Evolutionary conservation across 2,888 invertebrate genomes (phyloP), one percentile per base, ranked within the genome.

Genomic region (Conchocele bisecta): DNA sequence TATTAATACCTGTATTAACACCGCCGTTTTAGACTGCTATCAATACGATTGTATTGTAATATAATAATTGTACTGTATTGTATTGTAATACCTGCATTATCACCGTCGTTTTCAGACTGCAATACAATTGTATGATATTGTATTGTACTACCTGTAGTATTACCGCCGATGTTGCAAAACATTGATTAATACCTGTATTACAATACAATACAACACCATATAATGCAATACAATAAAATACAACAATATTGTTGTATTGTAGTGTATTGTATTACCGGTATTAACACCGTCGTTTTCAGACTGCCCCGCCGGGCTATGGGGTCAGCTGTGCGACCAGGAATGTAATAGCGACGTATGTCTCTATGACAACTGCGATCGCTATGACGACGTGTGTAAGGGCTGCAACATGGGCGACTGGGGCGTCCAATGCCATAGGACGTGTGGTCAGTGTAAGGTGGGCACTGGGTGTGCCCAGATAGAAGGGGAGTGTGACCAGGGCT

Each of bases 271-370:
- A 35, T n/a, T 13, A 35, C 11, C 11, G 37, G 37, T 13, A 11
- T 35, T 35, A 35, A 35, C 11, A 35, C 11, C 11, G n/a, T 35
- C 37, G 11, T 11, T 42, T 51, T 33, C 17, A 51, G 51, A 31
- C 3, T 51, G 51, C 22, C 29, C 29, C 20, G 35, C 9, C 7
- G 76, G 76, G 9, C 57, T 37, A 13, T 3, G 60, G 29, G 76
- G 76, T 26, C 33, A 44, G 0, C 28, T 53, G 4, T 76, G 76
- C 37, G 42, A 48, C 0, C 24, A 61, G 9, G 11, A 48, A 4
- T 76, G 76, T 41, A 46, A 61, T 2, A 76, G 76, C 29, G 17
- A 6, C 3, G 68, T 46, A 1, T 76, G 76, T 28, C 58, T 61
- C 7, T 76, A 68, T 28, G 42, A 61, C 35, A 44, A 22, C 20